Base-by-base conservation (phyloP, 2,888 invertebrate genomes). In the Exocentrus adspersus region DNA sequence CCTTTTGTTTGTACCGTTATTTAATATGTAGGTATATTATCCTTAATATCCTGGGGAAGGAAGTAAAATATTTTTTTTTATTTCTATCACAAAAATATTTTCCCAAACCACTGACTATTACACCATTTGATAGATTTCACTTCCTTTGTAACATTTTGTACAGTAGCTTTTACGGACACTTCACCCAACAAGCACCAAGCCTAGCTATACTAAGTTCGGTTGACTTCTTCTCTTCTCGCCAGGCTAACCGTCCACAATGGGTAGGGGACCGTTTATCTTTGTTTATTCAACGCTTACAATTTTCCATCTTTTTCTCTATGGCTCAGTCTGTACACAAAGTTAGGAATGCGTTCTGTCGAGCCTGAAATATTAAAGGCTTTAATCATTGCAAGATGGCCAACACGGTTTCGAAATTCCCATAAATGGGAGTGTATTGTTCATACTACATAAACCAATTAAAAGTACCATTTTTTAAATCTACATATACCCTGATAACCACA, bases 221-320 rank as follows among this genome's bases (percentile, higher is more conserved):
- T n/a, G 19, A n/a, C 45, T 32, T 64, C 64, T 64, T 60, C 60
- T 64, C 64, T 64, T 60, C 60, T 54, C 64, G 14, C 54, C 50
- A 32, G 43, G 20, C 43, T 16, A 17, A 19, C 51, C n/a, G 51
- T 9, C 43, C 54, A 64, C 60, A 53, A 64, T 60, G 51, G 63
- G 60, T 37, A 62, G 64, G 64, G 64, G 60, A 46, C 28, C 42
- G 28, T 58, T 43, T 53, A 59, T 64, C 54, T 60, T 43, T 60
- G 42, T 51, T 41, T 30, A 16, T 12, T 30, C 16, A 41, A 28
- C 24, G 28, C 9, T 12, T 19, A 20, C 14, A 5, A 28, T 7
- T 20, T 24, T n/a, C 43, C 43, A 1, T 60, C 60, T 19, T 50
- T 60, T 54, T 50, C 54, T 54, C 14, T 42, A 37, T 14, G 21